A percentile compares a stretch with the other conserved stretches of the same genome.
Conservation (phyloP, 2,888 invertebrate genomes). For the Eumacrocentrus americanus region DNA sequence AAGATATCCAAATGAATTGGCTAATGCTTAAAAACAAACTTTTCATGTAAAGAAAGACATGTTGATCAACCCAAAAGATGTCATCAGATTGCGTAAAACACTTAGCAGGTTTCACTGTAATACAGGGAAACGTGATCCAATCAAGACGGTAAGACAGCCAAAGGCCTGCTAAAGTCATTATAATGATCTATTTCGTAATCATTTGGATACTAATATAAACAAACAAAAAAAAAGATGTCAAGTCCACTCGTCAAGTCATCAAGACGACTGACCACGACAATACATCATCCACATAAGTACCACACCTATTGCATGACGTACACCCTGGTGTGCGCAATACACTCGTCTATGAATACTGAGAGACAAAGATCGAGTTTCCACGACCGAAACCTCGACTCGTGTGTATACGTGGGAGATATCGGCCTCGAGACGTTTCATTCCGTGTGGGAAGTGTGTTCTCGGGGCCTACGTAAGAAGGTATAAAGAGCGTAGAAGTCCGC, state of each 20-base stretch:
- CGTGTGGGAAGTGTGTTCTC: constrained; percentile 22
- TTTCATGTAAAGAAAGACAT: neutral
- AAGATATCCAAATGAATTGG: no score
- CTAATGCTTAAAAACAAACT: no score
- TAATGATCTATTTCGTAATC: no score
- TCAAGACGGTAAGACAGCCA: no score
- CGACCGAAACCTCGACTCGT: constrained; percentile 23
- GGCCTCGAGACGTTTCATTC: constrained; percentile 24
- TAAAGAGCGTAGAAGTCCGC: constrained; percentile 16
- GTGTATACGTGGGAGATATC: constrained; percentile 17
- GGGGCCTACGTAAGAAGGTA: constrained; percentile 18
- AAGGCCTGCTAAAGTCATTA: no score
- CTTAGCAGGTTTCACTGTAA: neutral
- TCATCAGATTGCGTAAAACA: neutral
- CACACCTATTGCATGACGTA: constrained; percentile 9
- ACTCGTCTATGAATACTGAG: constrained; percentile 5
- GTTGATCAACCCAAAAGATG: neutral
- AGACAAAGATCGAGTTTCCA: constrained; percentile 27
- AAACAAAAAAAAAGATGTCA: no score
- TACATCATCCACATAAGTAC: neutral
- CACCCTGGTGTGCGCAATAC: neutral
- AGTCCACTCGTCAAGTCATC: no score
- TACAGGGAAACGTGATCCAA: neutral
- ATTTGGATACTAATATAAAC: no score
- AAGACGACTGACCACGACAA: neutral